These are phyloP conservation scores for Sminthurinus signatus DNA, from an alignment of 1,140 invertebrate genomes.

Conservation along the genomic window DNA sequence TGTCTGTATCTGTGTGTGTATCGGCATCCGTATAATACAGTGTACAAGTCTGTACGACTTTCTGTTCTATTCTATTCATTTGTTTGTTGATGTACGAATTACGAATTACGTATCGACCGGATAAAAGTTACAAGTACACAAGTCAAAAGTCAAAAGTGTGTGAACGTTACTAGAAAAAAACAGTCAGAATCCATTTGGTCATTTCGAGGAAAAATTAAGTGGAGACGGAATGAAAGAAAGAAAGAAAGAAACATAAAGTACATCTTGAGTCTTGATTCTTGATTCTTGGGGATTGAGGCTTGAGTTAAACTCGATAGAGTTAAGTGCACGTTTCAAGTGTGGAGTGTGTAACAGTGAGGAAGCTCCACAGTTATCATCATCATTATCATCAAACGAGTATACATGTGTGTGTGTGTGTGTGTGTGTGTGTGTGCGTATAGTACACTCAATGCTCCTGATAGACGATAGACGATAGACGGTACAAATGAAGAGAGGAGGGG, in stretches of 20 bases:
- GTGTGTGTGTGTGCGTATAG: conserved; percentile 1
- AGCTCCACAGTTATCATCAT: background rate
- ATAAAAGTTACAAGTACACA: too few relatives aligned
- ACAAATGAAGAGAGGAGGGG: background rate
- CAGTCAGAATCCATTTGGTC: too few relatives aligned
- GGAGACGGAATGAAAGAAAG: too few relatives aligned
- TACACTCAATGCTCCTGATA: background rate
- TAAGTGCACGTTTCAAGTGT: background rate
- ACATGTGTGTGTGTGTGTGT: background rate
- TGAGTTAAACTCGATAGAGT: background rate
- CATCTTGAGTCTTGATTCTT: background rate
- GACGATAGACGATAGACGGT: background rate
- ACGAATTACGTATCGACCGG: too few relatives aligned
- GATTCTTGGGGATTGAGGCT: background rate
- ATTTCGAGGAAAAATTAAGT: too few relatives aligned
- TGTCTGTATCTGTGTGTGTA: background rate
- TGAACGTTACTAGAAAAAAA: too few relatives aligned
- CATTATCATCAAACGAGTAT: background rate
- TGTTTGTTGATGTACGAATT: too few relatives aligned
- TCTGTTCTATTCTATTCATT: too few relatives aligned
- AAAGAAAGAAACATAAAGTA: too few relatives aligned
- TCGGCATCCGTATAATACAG: too few relatives aligned
- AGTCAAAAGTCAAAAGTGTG: too few relatives aligned
- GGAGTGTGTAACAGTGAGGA: background rate
- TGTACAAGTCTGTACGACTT: too few relatives aligned